Conservation (phyloP, 2,888 invertebrate species). For the Pasiphila rectangulata region DNA sequence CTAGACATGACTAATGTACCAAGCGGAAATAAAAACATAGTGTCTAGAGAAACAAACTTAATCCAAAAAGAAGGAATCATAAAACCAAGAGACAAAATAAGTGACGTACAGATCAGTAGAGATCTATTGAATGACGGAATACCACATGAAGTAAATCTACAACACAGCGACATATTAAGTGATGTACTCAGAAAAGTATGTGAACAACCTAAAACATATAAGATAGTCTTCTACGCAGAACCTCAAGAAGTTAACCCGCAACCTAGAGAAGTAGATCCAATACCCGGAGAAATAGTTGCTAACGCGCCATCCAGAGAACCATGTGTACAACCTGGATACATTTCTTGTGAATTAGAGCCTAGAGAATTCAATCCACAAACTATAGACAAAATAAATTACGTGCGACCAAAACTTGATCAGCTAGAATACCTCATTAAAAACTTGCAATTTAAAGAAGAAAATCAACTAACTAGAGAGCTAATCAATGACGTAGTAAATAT, state of each 20-base stretch:
- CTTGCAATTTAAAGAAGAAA: no score
- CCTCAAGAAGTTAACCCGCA: neutral
- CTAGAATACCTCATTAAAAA: no score
- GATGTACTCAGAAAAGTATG: neutral
- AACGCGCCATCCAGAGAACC: no score
- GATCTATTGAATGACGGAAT: neutral
- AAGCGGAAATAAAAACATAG: constrained; percentile 12
- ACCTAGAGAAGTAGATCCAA: no score
- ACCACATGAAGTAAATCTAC: neutral
- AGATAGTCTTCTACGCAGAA: no score
- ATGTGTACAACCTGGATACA: no score
- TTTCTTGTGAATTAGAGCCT: no score
- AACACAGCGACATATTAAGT: neutral
- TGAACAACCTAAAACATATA: neutral
- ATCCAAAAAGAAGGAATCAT: constrained; percentile 5
- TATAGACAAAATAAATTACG: no score
- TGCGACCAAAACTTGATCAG: no score
- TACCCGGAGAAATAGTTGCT: neutral
- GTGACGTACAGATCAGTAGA: neutral
- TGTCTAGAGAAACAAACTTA: constrained; percentile 8
- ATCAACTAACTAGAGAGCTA: no score
- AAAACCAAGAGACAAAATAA: constrained; percentile 14
- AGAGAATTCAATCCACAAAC: no score
- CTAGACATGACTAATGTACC: constrained; percentile 40
- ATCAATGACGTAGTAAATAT: no score